Evolutionary conservation across 2,113 vertebrate genomes (phyloP), one percentile per base, ranked within the genome.

Genomic region (Cnemophilus loriae): DNA sequence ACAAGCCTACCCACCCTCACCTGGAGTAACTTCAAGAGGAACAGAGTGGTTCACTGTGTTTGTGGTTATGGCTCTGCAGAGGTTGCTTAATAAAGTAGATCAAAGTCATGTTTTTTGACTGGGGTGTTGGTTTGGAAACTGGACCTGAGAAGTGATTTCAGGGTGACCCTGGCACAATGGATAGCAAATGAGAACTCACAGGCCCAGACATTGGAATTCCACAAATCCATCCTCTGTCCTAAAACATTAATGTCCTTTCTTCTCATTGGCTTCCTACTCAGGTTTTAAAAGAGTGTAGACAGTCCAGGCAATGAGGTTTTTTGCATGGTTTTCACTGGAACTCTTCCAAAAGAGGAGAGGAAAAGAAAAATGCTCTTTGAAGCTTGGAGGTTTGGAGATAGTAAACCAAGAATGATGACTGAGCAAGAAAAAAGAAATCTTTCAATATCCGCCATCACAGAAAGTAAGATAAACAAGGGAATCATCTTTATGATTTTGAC

Each of bases 401-500:
- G 9, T 67, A 61, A 87, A 74, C 57, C 4, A 2, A 82, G 39
- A 79, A 61, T 18, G 59, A 70, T 4, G 12, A 13, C 42, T 61
- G 55, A 90, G 50, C 63, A 83, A 52, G 75, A 57, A 61, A 61
- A 87, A 57, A 76, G 1, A 83, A 89, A 57, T 55, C 26, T 27
- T 83, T 90, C 68, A 71, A 52, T 94, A 49, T 44, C 42, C 3
- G 84, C 56, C 44, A n/a, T 83, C 56, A 59, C n/a, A 74, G 33
- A 80, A 91, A 86, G 50, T 79, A 61, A 83, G 59, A 91, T 89
- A 93, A 95, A 90, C 63, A 95, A 86, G 92, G 76, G 90, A 74
- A 63, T 93, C 46, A 74, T 57, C 68, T 79, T 59, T 42, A 49
- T 35, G n/a, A 77, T 77, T 91, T 59, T 88, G 27, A 86, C 52